Evolutionary conservation across 2,797 vertebrate species (phyloP), one percentile per base, ranked within the genome.

Genomic region (Leptodactylus fallax): DNA sequence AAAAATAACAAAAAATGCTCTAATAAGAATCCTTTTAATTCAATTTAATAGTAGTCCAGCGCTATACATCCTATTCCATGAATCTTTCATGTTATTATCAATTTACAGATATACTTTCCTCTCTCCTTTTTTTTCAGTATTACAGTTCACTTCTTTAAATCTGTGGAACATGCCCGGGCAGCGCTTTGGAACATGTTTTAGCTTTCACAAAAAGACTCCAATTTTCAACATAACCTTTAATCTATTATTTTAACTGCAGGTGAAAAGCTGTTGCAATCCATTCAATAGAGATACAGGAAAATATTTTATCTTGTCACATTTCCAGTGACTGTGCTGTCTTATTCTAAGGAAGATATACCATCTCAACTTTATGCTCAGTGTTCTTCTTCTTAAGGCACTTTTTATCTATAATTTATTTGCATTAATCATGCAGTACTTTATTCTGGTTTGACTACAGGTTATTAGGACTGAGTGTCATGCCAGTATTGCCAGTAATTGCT

Each of bases 211-310:
- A 63, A 76, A 77, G 19, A 17, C 45, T 85, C 47, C 72, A 51
- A 72, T 85, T 65, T 85, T 36, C 45, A 47, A 25, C 45, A 77
- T 65, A 85, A 85, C 72, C 72, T 78, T 85, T 85, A 76, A 63
- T 85, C 72, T 53, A 78, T 85, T 63, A 78, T 53, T 85, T 85
- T 85, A 63, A 85, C 83, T 77, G 72, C 83, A 53, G 83, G 83
- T 85, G n/a, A 85, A 77, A 85, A 78, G 83, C 14, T 63, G 58
- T 51, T 65, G 72, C 45, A 85, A 77, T 78, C 72, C 47, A 17
- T 85, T 85, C 83, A 78, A 53, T 78, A 27, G 0, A 78, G 83
- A 77, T 60, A 63, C 9, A 49, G 45, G 16, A 74, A 85, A 61
- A 53, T 77, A 85, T 65, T 76, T 85, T 49, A 77, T 72, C 47